Evolutionary conservation across 2,113 vertebrate genomes (phyloP), one percentile per base, ranked within the genome.

Genomic region (Chloropsis hardwickii): DNA sequence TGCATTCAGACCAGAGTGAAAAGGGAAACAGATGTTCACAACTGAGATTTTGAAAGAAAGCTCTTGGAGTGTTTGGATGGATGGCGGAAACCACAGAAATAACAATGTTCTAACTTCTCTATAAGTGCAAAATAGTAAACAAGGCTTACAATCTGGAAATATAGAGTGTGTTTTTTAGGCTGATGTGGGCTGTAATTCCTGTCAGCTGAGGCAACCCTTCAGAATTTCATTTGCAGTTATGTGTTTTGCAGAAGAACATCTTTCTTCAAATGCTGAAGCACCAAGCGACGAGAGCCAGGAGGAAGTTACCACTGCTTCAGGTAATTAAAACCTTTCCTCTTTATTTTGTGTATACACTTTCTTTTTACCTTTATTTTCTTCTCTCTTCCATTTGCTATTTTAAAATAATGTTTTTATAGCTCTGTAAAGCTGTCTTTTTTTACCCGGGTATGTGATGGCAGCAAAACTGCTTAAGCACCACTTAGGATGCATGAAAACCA

Each of bases 401-500:
- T 85, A 82, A 92, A 88, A 94, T 86, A 92, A 56, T 80, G 53
- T 87, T 70, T 94, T 81, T 76, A 71, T 80, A 87, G 80, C 86
- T 95, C 91, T 37, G 66, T 56, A 93, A 96, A 92, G 82, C 90
- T 94, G 87, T 72, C 81, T 95, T 67, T 94, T 58, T 95, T 79
- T 70, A 90, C 79, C 89, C 37, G 77, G 74, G 24, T 96, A 71
- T 95, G 72, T 94, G 92, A 86, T 81, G 77, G 96, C 97, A 96
- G 93, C 82, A 91, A 90, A 97, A 95, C 97, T 98, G 97, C 97
- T 98, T 97, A 97, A 97, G 96, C 78, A 95, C 97, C 97, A 98
- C 97, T 98, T 98, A 98, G 98, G 97, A 98, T 98, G 98, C 98
- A 97, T 97, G 97, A 96, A 98, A 98, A 98, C 98, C 98, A 97